Conservation (phyloP, 2,797 vertebrate genomes). For the Mico argentatus region DNA sequence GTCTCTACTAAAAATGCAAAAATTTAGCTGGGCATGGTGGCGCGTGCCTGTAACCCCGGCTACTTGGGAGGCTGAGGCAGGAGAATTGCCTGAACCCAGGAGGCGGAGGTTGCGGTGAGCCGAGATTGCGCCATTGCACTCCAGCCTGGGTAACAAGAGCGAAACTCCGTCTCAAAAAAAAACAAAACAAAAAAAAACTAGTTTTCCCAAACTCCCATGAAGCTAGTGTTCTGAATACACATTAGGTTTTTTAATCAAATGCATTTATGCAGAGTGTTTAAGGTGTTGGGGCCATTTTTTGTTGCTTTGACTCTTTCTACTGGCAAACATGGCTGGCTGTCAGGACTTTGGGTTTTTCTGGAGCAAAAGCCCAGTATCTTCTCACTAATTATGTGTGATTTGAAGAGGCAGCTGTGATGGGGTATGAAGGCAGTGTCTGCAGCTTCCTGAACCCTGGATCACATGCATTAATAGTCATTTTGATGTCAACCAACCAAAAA, state of each 20-base stretch:
- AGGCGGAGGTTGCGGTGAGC: too few relatives aligned
- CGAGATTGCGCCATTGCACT: too few relatives aligned
- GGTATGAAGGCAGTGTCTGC: neutral
- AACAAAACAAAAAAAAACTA: neutral
- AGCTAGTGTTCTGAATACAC: neutral
- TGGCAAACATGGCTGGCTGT: neutral
- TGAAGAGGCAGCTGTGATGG: neutral
- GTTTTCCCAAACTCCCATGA: neutral
- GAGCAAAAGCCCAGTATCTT: neutral
- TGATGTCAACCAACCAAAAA: neutral
- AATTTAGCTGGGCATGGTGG: too few relatives aligned
- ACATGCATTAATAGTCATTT: neutral
- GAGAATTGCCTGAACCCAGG: too few relatives aligned
- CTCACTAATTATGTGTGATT: neutral
- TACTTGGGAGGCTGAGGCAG: too few relatives aligned
- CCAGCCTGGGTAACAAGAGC: too few relatives aligned
- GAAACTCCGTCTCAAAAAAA: too few relatives aligned
- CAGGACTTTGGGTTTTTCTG: neutral
- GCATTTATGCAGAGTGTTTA: neutral
- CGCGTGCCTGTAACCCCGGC: too few relatives aligned
- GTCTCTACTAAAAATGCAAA: too few relatives aligned
- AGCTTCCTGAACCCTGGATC: neutral
- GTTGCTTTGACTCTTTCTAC: neutral
- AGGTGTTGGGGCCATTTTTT: neutral
- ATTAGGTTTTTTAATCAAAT: neutral